These are phyloP conservation scores for Astur gentilis DNA, from an alignment of 2,113 vertebrate species.

Conservation along the genomic window DNA sequence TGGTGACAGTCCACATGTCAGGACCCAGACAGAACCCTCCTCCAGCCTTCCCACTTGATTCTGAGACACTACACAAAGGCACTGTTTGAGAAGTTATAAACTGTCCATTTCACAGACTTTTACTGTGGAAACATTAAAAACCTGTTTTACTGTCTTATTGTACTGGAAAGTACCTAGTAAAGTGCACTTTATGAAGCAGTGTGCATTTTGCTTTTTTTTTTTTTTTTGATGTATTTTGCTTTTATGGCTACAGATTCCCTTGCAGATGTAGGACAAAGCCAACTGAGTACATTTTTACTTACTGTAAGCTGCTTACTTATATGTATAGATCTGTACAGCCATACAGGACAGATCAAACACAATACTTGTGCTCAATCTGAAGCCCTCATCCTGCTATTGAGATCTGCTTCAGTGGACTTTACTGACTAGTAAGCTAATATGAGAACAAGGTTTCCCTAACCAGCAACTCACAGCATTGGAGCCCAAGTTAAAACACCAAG, in stretches of 20 bases:
- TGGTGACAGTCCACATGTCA: not conserved
- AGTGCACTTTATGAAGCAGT: not conserved
- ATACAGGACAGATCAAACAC: not conserved
- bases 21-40: not conserved
- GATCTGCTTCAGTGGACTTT: not conserved
- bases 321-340: not conserved
- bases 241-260: not conserved
- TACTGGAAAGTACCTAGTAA: accelerated
- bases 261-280: not conserved
- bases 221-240: not conserved
- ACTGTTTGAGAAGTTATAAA: not conserved
- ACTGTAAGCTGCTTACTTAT: not conserved
- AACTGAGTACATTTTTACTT: not conserved
- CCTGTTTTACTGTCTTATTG: not conserved
- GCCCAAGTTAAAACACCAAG: not conserved
- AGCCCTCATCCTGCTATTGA: not conserved
- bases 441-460: not conserved
- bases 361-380: not conserved
- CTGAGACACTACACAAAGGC: not conserved
- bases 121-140: not conserved
- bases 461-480: not conserved
- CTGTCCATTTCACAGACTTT: not conserved
- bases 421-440: not conserved
- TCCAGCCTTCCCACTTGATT: not conserved
- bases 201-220: not conserved